Conservation (phyloP, 1,140 invertebrate species). For the Drosophila nigrodunni region DNA sequence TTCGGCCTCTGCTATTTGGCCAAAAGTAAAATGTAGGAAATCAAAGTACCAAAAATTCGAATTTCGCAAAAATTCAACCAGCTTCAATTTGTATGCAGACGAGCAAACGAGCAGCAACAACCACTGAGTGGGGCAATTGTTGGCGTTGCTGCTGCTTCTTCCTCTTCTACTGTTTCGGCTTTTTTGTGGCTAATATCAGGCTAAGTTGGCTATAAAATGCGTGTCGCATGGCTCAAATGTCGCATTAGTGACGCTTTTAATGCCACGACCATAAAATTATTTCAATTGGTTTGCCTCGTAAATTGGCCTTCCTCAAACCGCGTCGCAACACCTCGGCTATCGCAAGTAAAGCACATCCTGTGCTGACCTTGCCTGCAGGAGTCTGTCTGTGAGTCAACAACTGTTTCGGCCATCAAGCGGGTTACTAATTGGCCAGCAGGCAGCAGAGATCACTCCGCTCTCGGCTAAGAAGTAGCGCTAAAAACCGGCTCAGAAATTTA, state of each 20-base stretch:
- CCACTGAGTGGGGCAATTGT: constrained; percentile 12
- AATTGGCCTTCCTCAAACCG: neutral
- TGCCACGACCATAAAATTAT: constrained; percentile 50
- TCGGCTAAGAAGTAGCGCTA: constrained; percentile 7
- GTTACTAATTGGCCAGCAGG: constrained; percentile 12
- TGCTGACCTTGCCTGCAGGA: constrained; percentile 65
- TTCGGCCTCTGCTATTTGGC: constrained; percentile 46
- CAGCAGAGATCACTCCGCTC: constrained; percentile 3
- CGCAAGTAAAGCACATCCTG: constrained; percentile 13
- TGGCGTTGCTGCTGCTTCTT: neutral
- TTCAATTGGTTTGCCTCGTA: constrained; percentile 19
- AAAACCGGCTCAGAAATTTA: constrained; percentile 63
- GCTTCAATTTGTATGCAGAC: constrained; percentile 69
- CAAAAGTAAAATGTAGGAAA: constrained; percentile 12
- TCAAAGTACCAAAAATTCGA: neutral
- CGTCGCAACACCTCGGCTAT: too few relatives aligned
- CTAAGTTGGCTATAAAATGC: constrained; percentile 63
- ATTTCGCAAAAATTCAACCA: constrained; percentile 57
- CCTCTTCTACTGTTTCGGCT: neutral
- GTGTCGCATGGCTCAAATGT: constrained; percentile 38
- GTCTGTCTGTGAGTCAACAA: neutral
- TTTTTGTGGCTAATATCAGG: constrained; percentile 42
- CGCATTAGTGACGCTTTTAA: constrained; percentile 69
- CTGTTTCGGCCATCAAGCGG: constrained; percentile 29
- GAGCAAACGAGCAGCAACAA: neutral